These are phyloP conservation scores for Bicyclus anynana DNA, from an alignment of 1,140 invertebrate species.

Conservation along the genomic window DNA sequence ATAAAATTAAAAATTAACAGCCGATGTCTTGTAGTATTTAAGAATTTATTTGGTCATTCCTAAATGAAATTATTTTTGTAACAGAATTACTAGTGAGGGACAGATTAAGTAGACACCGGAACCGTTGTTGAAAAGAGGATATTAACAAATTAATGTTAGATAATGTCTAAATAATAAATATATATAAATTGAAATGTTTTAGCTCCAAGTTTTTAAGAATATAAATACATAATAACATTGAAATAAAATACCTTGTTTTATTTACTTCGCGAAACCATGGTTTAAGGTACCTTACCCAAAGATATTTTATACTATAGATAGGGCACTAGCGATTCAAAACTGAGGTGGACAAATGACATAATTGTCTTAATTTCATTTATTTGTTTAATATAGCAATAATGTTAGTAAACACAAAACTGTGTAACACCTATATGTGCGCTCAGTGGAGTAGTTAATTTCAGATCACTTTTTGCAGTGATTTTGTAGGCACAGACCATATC, in stretches of 20 bases:
- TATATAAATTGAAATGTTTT: slow-evolving; percentile 66
- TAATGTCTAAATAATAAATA: too few relatives aligned
- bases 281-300: too few relatives aligned
- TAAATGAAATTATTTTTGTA: slow-evolving; percentile 70
- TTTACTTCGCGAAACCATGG: slow-evolving; percentile 7
- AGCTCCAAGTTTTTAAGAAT: slow-evolving; percentile 67
- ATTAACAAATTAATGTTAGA: slow-evolving; percentile 61
- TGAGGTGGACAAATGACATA: too few relatives aligned
- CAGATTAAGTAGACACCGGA: slow-evolving; percentile 40
- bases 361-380: too few relatives aligned
- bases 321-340: too few relatives aligned
- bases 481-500: too few relatives aligned
- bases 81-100: slow-evolving; percentile 42
- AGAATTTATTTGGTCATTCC: slow-evolving; percentile 29
- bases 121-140: slow-evolving; percentile 51
- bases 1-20: slow-evolving; percentile 23
- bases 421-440: too few relatives aligned
- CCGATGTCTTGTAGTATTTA: slow-evolving; percentile 29
- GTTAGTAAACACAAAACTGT: too few relatives aligned
- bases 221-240: slow-evolving; percentile 61
- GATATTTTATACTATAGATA: too few relatives aligned
- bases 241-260: slow-evolving; percentile 39
- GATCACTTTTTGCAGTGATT: too few relatives aligned
- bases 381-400: too few relatives aligned
- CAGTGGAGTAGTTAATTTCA: too few relatives aligned